Evolutionary conservation across 2,113 vertebrate genomes (phyloP), one percentile per base, ranked within the genome.

Genomic region (Silurus asotus): DNA sequence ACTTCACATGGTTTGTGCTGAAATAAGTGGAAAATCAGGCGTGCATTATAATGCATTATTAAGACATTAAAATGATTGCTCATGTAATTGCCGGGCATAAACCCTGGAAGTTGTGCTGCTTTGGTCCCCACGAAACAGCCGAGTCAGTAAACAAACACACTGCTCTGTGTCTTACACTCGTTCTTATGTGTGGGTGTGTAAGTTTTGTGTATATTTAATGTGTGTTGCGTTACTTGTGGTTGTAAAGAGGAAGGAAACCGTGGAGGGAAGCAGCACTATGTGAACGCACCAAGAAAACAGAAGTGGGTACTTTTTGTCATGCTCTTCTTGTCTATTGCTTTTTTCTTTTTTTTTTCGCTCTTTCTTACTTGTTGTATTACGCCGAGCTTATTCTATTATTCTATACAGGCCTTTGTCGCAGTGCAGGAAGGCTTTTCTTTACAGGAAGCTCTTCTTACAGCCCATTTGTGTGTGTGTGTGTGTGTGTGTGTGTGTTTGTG

Each of bases 191-290:
- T 15, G 11, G 0, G 83, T 20, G 61, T 62, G 84, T 61, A 19
- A 75, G 62, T 80, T 84, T 49, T 80, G n/a, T 49, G n/a, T 83
- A 80, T 49, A 59, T 37, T 37, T 37, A 37, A 37, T 69, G 65
- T 81, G 81, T 83, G 64, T 74, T 65, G 51, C 51, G 8, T 76
- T 58, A 9, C 19, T 37, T 84, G 65, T 86, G 48, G 75, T 61
- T 84, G 15, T 53, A 11, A 56, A 10, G 83, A 88, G 89, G 93
- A 92, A 93, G 92, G 91, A 92, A 89, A 81, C 74, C 75, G 56
- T 89, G 92, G 85, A 90, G 87, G 72, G 90, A 93, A 92, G 76
- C 23, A 64, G 64, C 20, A 62, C 13, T 85, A 84, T 85, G 48
- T 85, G 88, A 76, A 37, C 37, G 67, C 76, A 78, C 70, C 84